Evolutionary conservation across 2,888 invertebrate genomes (phyloP).

Genomic region (Hedya salicella): DNA sequence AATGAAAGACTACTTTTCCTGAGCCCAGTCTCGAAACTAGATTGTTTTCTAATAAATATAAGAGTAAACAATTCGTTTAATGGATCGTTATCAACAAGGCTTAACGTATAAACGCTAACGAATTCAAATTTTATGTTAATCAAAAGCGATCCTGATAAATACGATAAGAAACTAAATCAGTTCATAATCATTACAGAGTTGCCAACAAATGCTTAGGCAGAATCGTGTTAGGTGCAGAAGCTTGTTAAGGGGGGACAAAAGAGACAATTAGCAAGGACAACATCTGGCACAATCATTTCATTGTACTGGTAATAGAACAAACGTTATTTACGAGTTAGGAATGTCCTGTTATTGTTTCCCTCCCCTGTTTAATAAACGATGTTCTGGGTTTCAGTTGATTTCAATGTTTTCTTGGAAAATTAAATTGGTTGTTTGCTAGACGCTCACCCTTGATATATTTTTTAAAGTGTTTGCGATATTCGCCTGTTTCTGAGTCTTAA

Average conservation of each 20-base stretch:
- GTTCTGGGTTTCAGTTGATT: slow-evolving; percentile 12
- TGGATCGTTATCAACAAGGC: not conserved
- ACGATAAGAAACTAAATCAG: not conserved
- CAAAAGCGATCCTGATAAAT: not conserved
- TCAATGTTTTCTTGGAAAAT: slow-evolving; percentile 18
- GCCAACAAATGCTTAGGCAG: slow-evolving; percentile 8
- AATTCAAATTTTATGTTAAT: not conserved
- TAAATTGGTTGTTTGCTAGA: slow-evolving; percentile 8
- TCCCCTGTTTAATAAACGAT: slow-evolving; percentile 3
- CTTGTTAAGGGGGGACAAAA: slow-evolving; percentile 32
- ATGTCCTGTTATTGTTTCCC: slow-evolving; percentile 14
- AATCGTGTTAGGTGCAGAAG: slow-evolving; percentile 16
- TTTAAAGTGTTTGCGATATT: not conserved
- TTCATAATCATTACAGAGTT: not conserved
- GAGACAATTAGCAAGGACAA: slow-evolving; percentile 28
- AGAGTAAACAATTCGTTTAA: not conserved
- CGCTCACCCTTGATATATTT: not conserved
- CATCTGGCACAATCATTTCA: slow-evolving; percentile 24
- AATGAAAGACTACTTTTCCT: too few species aligned
- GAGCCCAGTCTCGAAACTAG: too few species aligned
- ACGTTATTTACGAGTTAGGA: slow-evolving; percentile 18
- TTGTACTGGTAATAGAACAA: slow-evolving; percentile 24
- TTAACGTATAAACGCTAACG: not conserved
- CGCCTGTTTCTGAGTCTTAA: slow-evolving; percentile 1
- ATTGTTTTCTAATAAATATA: not conserved